Evolutionary conservation across 2,888 invertebrate species (phyloP).

Genomic region (Drosophila kokeensis): DNA sequence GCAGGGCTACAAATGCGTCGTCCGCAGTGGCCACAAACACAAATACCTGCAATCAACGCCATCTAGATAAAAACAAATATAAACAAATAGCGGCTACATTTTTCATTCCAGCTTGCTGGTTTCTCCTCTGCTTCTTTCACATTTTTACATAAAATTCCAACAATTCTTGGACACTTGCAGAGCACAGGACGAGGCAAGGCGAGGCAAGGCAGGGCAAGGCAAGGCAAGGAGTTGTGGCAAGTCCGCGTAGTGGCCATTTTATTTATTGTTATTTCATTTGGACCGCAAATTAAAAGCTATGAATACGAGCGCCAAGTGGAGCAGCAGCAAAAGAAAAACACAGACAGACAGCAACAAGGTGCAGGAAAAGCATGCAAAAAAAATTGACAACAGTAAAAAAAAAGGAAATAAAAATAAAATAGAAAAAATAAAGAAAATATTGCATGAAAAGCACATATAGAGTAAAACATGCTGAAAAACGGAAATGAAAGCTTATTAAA

Average conservation of each 20-base stretch:
- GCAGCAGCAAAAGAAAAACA: conserved; percentile 33
- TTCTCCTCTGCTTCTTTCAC: conserved; percentile 16
- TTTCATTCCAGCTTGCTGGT: conserved; percentile 17
- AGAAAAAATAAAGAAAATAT: conserved; percentile 4
- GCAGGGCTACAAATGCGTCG: conserved; percentile 26
- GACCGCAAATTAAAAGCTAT: conserved; percentile 80
- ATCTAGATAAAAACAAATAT: conserved; percentile 79
- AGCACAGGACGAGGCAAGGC: conserved; percentile 12
- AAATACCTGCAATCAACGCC: conserved; percentile 79
- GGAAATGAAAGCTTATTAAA: conserved; percentile 79
- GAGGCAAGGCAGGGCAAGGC: conserved; percentile 17
- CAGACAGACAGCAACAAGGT: conserved; percentile 44
- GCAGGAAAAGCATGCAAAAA: conserved; percentile 38
- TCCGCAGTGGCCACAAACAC: conserved; percentile 56
- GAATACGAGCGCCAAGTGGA: conserved; percentile 72
- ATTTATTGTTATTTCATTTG: conserved; percentile 79
- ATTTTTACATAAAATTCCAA: conserved; percentile 73
- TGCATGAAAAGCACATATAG: conserved; percentile 22
- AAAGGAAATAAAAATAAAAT: conserved; percentile 22
- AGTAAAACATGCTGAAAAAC: conserved; percentile 70
- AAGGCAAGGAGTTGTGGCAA: conserved; percentile 1
- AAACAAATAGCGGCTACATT: conserved; percentile 68
- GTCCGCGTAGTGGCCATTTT: conserved; percentile 67
- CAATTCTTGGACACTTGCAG: conserved; percentile 53
- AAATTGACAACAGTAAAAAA: conserved; percentile 48